Conservation (phyloP, 2,797 vertebrate genomes). For the Natrix natrix region DNA sequence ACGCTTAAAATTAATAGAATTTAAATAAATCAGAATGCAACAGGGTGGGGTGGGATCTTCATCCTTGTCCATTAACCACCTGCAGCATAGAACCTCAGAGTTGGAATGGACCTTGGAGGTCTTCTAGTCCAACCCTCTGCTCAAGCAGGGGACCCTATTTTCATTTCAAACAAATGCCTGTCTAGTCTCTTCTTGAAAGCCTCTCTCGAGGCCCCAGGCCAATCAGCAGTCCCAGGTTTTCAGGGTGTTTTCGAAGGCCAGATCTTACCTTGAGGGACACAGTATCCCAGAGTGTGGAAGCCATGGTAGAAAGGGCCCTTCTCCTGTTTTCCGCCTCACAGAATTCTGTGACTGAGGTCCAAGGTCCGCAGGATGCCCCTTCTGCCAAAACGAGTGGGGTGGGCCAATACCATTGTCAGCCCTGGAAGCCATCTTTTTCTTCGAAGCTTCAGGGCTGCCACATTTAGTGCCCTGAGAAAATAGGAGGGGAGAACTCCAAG, state of each 20-base stretch:
- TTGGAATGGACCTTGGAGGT: neutral
- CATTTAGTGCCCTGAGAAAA: too few species aligned
- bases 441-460: too few species aligned
- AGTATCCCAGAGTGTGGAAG: neutral
- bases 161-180: neutral
- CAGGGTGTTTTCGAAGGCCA: neutral
- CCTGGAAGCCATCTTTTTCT: too few species aligned
- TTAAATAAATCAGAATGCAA: neutral
- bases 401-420: neutral
- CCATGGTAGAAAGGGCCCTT: neutral
- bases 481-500: too few species aligned
- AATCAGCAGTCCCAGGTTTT: too few species aligned
- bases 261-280: neutral
- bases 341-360: neutral
- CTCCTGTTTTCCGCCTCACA: neutral
- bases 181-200: neutral
- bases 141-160: too few species aligned
- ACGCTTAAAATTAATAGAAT: neutral
- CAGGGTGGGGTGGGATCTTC: neutral
- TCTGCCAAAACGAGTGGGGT: neutral
- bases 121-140: neutral
- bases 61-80: neutral
- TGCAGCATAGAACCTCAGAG: neutral
- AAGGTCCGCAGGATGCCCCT: fast-evolving
- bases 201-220: neutral